Conservation (phyloP, 2,113 vertebrate species). For the Cettia cetti region DNA sequence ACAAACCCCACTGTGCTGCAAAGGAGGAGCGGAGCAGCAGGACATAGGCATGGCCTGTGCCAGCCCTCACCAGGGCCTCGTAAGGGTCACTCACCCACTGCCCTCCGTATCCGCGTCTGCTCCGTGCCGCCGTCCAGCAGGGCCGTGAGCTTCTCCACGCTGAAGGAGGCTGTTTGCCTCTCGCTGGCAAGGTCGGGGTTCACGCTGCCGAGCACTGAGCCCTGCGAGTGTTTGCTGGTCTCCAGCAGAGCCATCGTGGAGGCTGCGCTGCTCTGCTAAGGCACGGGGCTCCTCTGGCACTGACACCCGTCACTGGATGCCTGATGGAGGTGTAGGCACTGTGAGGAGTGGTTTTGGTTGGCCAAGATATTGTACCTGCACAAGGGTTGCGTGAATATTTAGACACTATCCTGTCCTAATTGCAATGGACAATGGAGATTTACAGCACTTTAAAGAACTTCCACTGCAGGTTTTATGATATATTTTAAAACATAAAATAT, state of each 20-base stretch:
- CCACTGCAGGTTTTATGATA: not conserved
- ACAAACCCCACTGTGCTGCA: not conserved
- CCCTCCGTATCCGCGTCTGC: constrained; percentile 50
- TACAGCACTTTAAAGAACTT: not conserved
- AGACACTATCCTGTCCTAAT: not conserved
- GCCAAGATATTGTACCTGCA: not conserved
- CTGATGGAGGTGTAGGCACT: not conserved
- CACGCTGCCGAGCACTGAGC: not conserved
- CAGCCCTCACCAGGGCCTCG: accelerated
- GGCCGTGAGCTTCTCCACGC: constrained; percentile 67
- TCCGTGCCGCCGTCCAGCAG: constrained; percentile 52
- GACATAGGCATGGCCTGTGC: accelerated
- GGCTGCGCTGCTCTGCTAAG: not conserved
- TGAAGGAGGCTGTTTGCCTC: constrained; percentile 56
- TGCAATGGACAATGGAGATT: not conserved
- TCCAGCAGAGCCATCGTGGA: constrained; percentile 42
- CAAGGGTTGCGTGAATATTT: not conserved
- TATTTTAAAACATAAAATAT: not conserved
- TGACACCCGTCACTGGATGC: not conserved
- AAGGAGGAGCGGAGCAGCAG: not conserved
- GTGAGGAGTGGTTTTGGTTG: not conserved
- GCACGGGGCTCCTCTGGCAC: not conserved
- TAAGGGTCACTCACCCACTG: constrained; percentile 66
- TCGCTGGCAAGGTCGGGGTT: constrained; percentile 71
- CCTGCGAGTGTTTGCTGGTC: not conserved